phyloP scores from a whole-genome alignment of 1,140 invertebrate genomes.

The Lasioglossum baleicum region DNA sequence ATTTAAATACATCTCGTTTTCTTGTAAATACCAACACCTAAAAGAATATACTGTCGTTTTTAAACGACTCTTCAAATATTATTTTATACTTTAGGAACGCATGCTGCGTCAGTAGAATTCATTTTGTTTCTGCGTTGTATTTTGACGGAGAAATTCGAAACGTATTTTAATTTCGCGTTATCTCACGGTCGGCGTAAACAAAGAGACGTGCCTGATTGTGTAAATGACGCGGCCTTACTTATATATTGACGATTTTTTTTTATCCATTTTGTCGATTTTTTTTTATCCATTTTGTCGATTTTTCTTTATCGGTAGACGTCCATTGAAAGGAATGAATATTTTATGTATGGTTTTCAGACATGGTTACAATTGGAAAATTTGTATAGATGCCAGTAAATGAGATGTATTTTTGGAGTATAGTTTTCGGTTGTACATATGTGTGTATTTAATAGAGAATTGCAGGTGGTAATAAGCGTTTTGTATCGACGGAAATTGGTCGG shows the following conservation, averaged over 20 bases:
- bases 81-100: not conserved
- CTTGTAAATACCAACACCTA: not conserved
- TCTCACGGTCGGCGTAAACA: not conserved
- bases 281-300: not conserved
- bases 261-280: not conserved
- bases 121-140: not conserved
- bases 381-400: not conserved
- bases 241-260: not conserved
- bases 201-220: not conserved
- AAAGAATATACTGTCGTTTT: not conserved
- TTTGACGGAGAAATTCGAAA: not conserved
- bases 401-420: too few species aligned
- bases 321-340: not conserved
- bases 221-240: not conserved
- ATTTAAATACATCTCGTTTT: constrained; percentile 7
- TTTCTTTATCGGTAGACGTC: not conserved
- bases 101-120: not conserved
- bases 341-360: not conserved
- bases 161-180: too few species aligned
- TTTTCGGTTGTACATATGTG: too few species aligned
- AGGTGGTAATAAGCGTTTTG: not conserved
- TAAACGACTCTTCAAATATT: not conserved
- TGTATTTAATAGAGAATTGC: too few species aligned
- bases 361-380: not conserved
- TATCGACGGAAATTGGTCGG: not conserved